phyloP scores from a whole-genome alignment of 2,797 vertebrate species.

The Lacerta bilineata region DNA sequence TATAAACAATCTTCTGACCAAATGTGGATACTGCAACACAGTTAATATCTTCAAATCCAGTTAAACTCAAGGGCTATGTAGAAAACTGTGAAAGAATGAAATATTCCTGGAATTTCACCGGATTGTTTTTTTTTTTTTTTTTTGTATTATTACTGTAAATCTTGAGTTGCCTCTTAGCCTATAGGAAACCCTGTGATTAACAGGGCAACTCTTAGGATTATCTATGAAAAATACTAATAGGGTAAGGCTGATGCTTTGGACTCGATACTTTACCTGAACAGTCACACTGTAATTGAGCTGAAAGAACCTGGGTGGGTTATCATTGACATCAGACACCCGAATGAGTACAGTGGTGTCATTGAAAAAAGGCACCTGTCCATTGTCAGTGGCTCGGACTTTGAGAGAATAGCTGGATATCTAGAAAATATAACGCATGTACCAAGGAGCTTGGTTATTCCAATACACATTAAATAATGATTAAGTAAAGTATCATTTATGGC shows the following conservation, averaged over 20 bases:
- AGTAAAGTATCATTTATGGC: neutral
- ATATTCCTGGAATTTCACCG: neutral
- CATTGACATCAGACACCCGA: conserved; percentile 91
- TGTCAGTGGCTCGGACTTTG: conserved; percentile 91
- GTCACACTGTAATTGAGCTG: conserved; percentile 90
- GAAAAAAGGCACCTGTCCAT: conserved; percentile 87
- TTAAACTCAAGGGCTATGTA: neutral
- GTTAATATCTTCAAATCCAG: neutral
- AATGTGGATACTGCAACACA: neutral
- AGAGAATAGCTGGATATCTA: conserved; percentile 91
- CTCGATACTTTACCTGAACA: conserved; percentile 85
- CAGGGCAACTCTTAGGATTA: neutral
- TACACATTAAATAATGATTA: neutral
- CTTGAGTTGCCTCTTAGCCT: neutral
- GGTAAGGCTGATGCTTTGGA: neutral
- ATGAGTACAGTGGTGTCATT: conserved; percentile 84
- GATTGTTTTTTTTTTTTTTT: neutral
- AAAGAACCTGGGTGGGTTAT: conserved; percentile 95
- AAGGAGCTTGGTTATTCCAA: neutral
- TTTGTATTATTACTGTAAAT: neutral
- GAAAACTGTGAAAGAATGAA: neutral
- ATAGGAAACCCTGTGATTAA: neutral
- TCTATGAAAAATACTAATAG: neutral
- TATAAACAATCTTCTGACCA: neutral
- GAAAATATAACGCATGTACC: conserved; percentile 2